Evolutionary conservation across 2,888 invertebrate species (phyloP).

Genomic region (Chymomyza amoena): DNA sequence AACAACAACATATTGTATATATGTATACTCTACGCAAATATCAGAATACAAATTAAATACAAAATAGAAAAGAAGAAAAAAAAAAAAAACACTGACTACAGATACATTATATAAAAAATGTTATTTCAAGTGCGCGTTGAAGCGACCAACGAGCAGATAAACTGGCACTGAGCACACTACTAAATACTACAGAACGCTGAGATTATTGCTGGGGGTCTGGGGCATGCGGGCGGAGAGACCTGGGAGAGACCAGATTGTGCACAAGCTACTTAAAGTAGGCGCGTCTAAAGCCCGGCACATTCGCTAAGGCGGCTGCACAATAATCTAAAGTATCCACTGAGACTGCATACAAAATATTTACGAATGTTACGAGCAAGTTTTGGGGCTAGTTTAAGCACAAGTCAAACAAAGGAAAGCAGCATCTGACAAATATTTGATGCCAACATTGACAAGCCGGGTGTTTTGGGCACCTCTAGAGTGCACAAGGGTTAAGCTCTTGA

Average conservation of each 20-base stretch:
- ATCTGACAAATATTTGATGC: background rate
- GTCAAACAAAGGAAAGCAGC: background rate
- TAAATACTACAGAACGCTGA: conserved; percentile 19
- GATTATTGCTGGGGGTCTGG: conserved; percentile 12
- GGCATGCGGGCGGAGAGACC: conserved; percentile 10
- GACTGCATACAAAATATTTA: conserved; percentile 19
- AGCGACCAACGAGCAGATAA: conserved; percentile 34
- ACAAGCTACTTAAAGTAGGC: conserved; percentile 15
- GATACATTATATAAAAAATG: conserved; percentile 27
- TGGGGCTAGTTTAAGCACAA: background rate
- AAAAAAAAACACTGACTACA: background rate
- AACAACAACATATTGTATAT: conserved; percentile 27
- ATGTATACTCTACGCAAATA: conserved; percentile 38
- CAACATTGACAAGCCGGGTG: background rate
- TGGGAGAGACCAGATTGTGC: conserved; percentile 3
- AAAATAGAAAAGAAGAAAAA: conserved; percentile 26
- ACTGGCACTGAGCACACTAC: conserved; percentile 10
- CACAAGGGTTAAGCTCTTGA: conserved; percentile 27
- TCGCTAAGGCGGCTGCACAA: conserved; percentile 38
- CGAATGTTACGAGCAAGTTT: conserved; percentile 7
- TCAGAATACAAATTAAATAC: conserved; percentile 55
- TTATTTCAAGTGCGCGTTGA: conserved; percentile 56
- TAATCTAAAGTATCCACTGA: conserved; percentile 35
- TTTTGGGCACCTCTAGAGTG: background rate
- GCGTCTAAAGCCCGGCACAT: conserved; percentile 15